Base-by-base conservation (phyloP, 2,113 vertebrate species). In the Nerophis lumbriciformis region DNA sequence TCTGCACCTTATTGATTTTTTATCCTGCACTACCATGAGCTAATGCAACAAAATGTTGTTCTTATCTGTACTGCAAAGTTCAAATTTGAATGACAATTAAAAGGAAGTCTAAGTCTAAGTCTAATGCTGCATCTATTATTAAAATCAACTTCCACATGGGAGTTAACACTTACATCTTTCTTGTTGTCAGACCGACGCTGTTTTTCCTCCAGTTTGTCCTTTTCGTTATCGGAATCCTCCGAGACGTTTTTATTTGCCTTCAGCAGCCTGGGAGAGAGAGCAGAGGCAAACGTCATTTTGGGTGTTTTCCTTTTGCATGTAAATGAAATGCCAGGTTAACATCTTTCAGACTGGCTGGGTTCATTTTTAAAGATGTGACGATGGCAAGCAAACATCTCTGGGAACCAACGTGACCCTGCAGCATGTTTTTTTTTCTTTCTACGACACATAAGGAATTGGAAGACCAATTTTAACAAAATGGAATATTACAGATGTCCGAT, bases 211-310 rank as follows among this genome's bases (percentile, higher is more conserved):
- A 38, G 28, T 58, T 62, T 76, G 48, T 88, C 81, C 52, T 79
- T 71, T 36, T 21, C 61, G 39, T 69, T 28, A 7, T 83, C 67
- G 15, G 61, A 78, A 6, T 81, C 71, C 19, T 8, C 61, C 21
- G 72, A 66, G 54, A 10, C 44, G 45, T 55, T 63, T 57, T 77
- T 79, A 11, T 48, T 71, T 39, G 16, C 42, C 12, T 61, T 88
- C 76, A 90, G 71, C 65, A 90, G 69, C 75, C 90, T 91, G 75
- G 59, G 28, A 68, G 52, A 68, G 52, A 50, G 11, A 45, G 13
- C 6, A 60, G 9, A 54, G 11, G 69, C 2, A 48, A 36, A 42
- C 5, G 4, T 45, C 42, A 45, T 16, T 37, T 54, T 42, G 53
- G 9, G 2, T 15, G 15, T 45, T 15, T 28, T 28, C 4, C 28